Evolutionary conservation across 2,888 invertebrate species (phyloP).

Genomic region (Pollenia amentaria): DNA sequence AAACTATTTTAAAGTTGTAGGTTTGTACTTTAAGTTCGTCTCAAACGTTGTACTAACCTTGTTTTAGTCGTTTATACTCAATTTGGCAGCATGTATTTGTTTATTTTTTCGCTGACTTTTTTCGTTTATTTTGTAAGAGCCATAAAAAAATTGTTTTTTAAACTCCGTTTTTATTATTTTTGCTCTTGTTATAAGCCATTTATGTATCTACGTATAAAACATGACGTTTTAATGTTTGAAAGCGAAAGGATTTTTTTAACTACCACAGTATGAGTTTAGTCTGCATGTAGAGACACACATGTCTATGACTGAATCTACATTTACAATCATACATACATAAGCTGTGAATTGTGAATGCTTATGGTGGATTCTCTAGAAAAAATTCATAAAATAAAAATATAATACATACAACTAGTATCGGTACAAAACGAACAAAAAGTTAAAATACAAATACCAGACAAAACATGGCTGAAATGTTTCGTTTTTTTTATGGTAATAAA

Average conservation of each 20-base stretch:
- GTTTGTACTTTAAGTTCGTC: constrained; percentile 29
- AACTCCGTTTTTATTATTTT: not conserved
- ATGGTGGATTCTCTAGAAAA: constrained; percentile 43
- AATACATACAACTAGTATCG: constrained; percentile 50
- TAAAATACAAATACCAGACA: constrained; percentile 51
- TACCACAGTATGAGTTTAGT: constrained; percentile 52
- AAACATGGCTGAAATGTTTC: constrained; percentile 65
- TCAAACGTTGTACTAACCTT: not conserved
- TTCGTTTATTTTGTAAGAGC: constrained; percentile 49
- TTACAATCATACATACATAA: constrained; percentile 7
- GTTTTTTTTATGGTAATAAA: constrained; percentile 40
- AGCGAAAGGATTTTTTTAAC: constrained; percentile 83
- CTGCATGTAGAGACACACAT: constrained; percentile 1
- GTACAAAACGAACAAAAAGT: constrained; percentile 1
- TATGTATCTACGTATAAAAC: constrained; percentile 59
- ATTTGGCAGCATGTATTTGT: constrained; percentile 48
- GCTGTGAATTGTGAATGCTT: constrained; percentile 43
- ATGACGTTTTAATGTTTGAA: constrained; percentile 82
- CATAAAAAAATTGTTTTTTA: constrained; percentile 60
- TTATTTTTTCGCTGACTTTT: constrained; percentile 44
- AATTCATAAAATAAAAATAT: constrained; percentile 53
- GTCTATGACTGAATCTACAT: constrained; percentile 21
- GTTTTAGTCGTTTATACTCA: constrained; percentile 43
- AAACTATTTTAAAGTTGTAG: not conserved
- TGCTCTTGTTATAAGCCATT: constrained; percentile 44